Base-by-base conservation (phyloP, 2,113 vertebrate species). In the Lepisosteus osseus region DNA sequence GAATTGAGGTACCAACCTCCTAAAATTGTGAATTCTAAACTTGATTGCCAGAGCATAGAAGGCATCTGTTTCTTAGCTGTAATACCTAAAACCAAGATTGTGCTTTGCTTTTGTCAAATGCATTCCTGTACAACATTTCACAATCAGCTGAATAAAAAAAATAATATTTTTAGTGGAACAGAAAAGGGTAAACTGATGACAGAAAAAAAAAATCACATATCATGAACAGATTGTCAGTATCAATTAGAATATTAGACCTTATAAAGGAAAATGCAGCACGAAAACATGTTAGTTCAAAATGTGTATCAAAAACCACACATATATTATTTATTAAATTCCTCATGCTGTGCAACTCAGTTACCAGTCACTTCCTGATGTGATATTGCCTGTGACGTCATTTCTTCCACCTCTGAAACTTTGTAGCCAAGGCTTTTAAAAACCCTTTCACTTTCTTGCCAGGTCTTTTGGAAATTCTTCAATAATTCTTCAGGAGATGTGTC, bases 391-490 rank as follows among this genome's bases (percentile, higher is more conserved):
- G 88, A 86, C 8, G 82, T 86, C 3, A 77, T 75, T 40, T 80
- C 77, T 29, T 79, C 75, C 79, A 91, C 86, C 72, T 92, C 92
- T 42, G 93, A 90, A 42, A 90, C 76, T 1, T 79, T 86, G 82
- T 88, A 94, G 63, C 92, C 92, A 5, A 94, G 84, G 74, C 84
- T 93, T 80, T 92, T 83, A 84, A 94, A 95, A 67, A 94, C 88
- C 2, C 84, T 86, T 79, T 94, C 93, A 44, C 92, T 95, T 78
- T 94, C 95, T 29, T 92, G 89, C 93, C 93, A 94, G 0, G 91
- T 91, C 75, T 94, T 82, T 63, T 93, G 91, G 79, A 97, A 95
- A 81, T 94, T 93, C 74, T 84, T 90, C 69, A 93, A 81, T 80
- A 94, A 77, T 17, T 89, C 91, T 65, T 92, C 85, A 0, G 92